Conservation (phyloP, 2,888 invertebrate species). For the Amphipyra tragopoginis region DNA sequence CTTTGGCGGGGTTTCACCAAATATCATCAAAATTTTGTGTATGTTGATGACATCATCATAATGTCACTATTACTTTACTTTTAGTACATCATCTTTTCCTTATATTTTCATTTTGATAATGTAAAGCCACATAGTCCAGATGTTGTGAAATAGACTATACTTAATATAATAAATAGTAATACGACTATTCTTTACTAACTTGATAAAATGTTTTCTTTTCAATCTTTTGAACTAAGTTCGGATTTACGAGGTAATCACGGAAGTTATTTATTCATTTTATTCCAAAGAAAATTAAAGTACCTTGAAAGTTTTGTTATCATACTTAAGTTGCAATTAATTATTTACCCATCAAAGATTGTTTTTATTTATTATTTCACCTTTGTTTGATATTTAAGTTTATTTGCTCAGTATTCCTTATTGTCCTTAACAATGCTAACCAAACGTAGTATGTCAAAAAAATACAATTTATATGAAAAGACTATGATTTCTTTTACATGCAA, state of each 20-base stretch:
- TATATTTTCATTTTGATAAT: constrained; percentile 48
- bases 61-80: too few species aligned
- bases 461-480: too few species aligned
- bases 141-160: constrained; percentile 73
- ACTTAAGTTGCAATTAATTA: constrained; percentile 4
- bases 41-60: too few species aligned
- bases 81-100: neutral
- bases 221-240: constrained; percentile 36
- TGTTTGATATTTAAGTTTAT: constrained; percentile 12
- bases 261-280: neutral
- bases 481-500: too few species aligned
- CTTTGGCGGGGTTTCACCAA: too few species aligned
- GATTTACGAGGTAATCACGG: constrained; percentile 16
- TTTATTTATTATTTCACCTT: neutral
- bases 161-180: constrained; percentile 55
- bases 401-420: constrained; percentile 16
- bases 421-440: neutral
- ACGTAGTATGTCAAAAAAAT: neutral
- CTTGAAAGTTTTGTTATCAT: neutral
- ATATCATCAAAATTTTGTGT: too few species aligned
- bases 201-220: constrained; percentile 50
- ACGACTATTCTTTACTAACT: constrained; percentile 58
- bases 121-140: constrained; percentile 57
- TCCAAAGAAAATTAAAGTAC: neutral
- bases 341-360: neutral